Evolutionary conservation across 2,113 vertebrate species (phyloP), one percentile per base, ranked within the genome.

Genomic region (Pseudorectes ferrugineus): DNA sequence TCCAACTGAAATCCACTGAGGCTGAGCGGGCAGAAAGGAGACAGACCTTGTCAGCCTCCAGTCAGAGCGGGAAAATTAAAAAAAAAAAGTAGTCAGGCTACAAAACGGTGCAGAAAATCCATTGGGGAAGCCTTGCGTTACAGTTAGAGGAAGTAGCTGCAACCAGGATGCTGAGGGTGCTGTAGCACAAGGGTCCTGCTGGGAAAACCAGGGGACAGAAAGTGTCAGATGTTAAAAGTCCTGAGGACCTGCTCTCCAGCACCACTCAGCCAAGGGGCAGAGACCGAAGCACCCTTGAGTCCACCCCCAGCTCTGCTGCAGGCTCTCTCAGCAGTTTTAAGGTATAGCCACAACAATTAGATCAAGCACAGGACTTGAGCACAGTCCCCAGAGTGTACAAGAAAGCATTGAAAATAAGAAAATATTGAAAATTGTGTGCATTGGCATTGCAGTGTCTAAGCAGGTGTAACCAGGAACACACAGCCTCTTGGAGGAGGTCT

Each of bases 221-320:
- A 13, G 21, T 1, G 9, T 6, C 46, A 46, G 33, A 11, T 20
- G 28, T 31, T 38, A 46, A 35, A 81, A 68, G 25, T 13, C 20
- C 55, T 1, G 3, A 71, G 57, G 40, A 55, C 2, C 43, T 51
- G 68, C 28, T 66, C 43, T 45, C 13, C 38, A 48, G 36, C 25
- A 52, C 20, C 5, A 0, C 1, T 4, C 70, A 74, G 59, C 11
- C 29, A 43, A 49, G 38, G 14, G 33, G 14, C 28, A 65, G 16
- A 63, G n/a, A 55, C 12, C 0, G 0, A 42, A 65, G 25, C 22
- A 73, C 10, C 16, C 18, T 14, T n/a, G 31, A 3, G 11, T 31
- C 49, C 1, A 0, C 5, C 10, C 12, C 15, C 38, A 66, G 42
- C 42, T 51, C 52, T 7, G 5, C 33, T 17, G 1, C 23, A 88